Conservation (phyloP, 2,113 vertebrate genomes). For the Craseonycteris thonglongyai region DNA sequence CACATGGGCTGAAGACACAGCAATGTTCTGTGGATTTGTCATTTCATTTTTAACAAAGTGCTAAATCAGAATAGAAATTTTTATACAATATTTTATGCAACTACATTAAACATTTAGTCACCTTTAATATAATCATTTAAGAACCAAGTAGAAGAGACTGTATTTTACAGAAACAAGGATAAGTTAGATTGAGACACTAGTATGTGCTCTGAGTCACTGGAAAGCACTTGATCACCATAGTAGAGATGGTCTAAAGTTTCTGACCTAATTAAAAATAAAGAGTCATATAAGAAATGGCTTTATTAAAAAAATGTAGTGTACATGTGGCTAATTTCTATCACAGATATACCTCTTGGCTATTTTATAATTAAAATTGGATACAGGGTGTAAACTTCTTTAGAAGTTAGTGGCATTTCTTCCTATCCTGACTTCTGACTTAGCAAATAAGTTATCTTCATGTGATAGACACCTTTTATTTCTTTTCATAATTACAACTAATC, state of each 20-base stretch:
- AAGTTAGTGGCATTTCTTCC: conserved; percentile 63
- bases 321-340: conserved; percentile 67
- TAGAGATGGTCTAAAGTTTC: conserved; percentile 42
- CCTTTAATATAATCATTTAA: conserved; percentile 55
- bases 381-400: conserved; percentile 63
- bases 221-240: conserved; percentile 40
- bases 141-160: conserved; percentile 47
- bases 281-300: conserved; percentile 76
- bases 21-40: conserved; percentile 35
- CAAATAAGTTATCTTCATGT: conserved; percentile 14
- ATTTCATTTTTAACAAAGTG: conserved; percentile 53
- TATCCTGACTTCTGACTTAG: conserved; percentile 64
- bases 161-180: conserved; percentile 47
- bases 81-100: conserved; percentile 28
- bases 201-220: conserved; percentile 48
- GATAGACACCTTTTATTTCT: conserved; percentile 35
- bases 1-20: conserved; percentile 5
- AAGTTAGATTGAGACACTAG: not conserved
- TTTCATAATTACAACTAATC: not conserved
- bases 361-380: conserved; percentile 54
- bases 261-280: conserved; percentile 66
- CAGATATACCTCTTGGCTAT: conserved; percentile 19
- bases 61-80: conserved; percentile 20
- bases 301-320: conserved; percentile 79
- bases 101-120: conserved; percentile 50